Base-by-base conservation (phyloP, 2,113 vertebrate genomes). In the Stigmatopora nigra region DNA sequence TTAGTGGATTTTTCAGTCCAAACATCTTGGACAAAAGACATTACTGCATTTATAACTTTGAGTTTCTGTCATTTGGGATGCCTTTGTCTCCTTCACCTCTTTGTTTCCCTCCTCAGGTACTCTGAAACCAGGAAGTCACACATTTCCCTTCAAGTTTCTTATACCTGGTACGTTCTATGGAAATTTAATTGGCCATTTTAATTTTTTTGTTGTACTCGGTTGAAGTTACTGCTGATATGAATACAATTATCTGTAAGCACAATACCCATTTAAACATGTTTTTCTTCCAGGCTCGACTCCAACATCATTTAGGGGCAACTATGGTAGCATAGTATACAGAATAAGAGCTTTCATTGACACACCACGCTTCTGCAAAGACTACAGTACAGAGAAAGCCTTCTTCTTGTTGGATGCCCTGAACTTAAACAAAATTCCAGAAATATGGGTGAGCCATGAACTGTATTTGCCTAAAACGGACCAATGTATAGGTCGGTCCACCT, bases 301-400 rank as follows among this genome's bases (percentile, higher is more conserved):
- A 1, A 96, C 95, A 0, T 99, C 97, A 3, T 99, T 94, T 36
- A 93, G 97, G 89, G 97, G 97, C 4, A 93, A 87, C 36, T 98
- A 96, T 52, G 97, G 97, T 16, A 92, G 85, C 81, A 93, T 96
- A 7, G 75, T 90, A 7, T 93, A 98, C 81, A 92, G 93, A 85
- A 77, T 98, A 58, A 91, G 91, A 70, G 93, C 93, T 4, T 91
- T 92, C 64, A 92, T 99, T 19, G 94, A 98, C 77, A 98, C 94
- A 0, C 91, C 95, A 0, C 92, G 94, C 6, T 97, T 98, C 45
- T 81, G 93, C 65, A 98, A 95, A 84, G 93, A 97, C 72, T 94
- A 96, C 84, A 94, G 86, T 66, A 84, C 87, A 61, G 92, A 89
- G 84, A 93, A 91, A 35, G 58, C 89, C 1, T 98, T 99, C 85